These are phyloP conservation scores for Microchrysa polita DNA, from an alignment of 2,888 invertebrate species.

Conservation along the genomic window DNA sequence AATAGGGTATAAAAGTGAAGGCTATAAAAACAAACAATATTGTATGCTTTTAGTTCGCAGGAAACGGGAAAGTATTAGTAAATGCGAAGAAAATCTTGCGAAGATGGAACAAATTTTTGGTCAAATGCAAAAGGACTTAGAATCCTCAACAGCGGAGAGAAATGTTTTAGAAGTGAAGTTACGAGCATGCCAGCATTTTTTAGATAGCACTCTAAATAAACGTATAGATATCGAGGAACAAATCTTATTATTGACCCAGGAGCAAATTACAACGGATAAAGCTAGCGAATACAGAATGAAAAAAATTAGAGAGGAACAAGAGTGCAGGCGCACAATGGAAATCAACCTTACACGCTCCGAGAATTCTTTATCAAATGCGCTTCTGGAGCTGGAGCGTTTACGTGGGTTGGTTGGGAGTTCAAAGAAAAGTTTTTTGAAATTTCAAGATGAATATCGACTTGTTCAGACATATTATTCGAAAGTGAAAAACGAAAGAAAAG, in stretches of 20 bases:
- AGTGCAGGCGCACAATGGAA: slow-evolving; percentile 63
- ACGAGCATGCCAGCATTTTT: slow-evolving; percentile 60
- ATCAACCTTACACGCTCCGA: slow-evolving; percentile 62
- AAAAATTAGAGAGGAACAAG: slow-evolving; percentile 64
- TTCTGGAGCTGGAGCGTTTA: slow-evolving; percentile 64
- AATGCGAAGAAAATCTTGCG: slow-evolving; percentile 64
- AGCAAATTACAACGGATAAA: slow-evolving; percentile 75
- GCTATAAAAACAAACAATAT: no score
- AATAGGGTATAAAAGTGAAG: no score
- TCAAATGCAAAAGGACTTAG: slow-evolving; percentile 71
- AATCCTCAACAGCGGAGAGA: slow-evolving; percentile 65
- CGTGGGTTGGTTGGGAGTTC: slow-evolving; percentile 55
- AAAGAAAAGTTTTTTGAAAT: slow-evolving; percentile 55
- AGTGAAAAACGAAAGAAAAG: slow-evolving; percentile 64
- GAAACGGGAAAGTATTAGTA: background rate
- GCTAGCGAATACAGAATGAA: slow-evolving; percentile 68
- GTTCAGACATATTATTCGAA: slow-evolving; percentile 65
- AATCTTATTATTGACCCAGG: slow-evolving; percentile 72
- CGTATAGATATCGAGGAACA: slow-evolving; percentile 73
- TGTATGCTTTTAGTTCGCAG: slow-evolving; percentile 20
- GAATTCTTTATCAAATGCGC: slow-evolving; percentile 68
- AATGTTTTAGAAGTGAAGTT: slow-evolving; percentile 57
- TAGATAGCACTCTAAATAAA: slow-evolving; percentile 67
- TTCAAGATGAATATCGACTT: slow-evolving; percentile 58
- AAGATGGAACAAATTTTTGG: slow-evolving; percentile 70